A percentile compares a stretch with the other conserved stretches of the same genome.
These are phyloP conservation scores for Chrysopilus asiliformis DNA, from an alignment of 2,888 invertebrate species.

Conservation along the genomic window DNA sequence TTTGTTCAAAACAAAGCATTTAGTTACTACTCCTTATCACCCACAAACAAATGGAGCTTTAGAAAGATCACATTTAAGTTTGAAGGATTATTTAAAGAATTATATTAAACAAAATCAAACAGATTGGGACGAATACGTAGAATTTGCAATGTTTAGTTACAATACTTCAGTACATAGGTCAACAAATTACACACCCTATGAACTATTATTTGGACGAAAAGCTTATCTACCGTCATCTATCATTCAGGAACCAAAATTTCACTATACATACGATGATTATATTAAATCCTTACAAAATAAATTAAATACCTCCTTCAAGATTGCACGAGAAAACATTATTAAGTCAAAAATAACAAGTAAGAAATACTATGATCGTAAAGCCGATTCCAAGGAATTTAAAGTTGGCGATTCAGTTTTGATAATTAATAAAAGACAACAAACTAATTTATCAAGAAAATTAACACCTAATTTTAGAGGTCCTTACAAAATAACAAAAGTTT, in stretches of 20 bases:
- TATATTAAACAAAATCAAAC: conserved; percentile 13
- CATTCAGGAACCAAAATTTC: neutral
- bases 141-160: conserved; percentile 5
- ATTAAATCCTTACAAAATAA: neutral
- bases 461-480: neutral
- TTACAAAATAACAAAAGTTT: neutral
- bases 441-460: neutral
- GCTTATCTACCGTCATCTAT: conserved; percentile 3
- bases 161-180: conserved; percentile 5
- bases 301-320: neutral
- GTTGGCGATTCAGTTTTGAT: neutral
- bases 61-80: conserved; percentile 23
- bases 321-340: neutral
- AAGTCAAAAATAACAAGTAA: neutral
- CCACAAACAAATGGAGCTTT: too few relatives aligned
- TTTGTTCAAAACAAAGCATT: conserved; percentile 22
- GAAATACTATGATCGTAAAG: neutral
- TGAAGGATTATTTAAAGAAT: conserved; percentile 24
- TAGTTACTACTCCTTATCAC: conserved; percentile 21
- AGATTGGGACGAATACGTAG: conserved; percentile 2
- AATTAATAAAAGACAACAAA: neutral
- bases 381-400: neutral
- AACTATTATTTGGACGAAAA: conserved; percentile 5
- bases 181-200: conserved; percentile 5
- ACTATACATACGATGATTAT: conserved; percentile 1